Base-by-base conservation (phyloP, 2,797 vertebrate genomes). In the Psittacula derbiana region DNA sequence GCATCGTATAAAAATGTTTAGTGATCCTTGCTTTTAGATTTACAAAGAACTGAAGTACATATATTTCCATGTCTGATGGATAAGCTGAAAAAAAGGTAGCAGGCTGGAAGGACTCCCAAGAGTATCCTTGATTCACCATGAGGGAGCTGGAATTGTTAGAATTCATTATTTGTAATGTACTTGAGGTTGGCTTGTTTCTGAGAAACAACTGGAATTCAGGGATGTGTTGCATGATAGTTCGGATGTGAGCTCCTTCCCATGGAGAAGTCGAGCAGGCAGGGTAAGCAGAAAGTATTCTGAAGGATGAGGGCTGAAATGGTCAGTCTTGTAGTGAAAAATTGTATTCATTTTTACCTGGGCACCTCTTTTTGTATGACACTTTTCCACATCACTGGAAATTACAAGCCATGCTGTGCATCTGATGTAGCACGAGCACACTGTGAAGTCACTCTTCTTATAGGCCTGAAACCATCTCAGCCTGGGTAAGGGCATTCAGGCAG, bases 401-500 rank as follows among this genome's bases (percentile, higher is more conserved):
- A 49, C 31, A 64, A 72, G 23, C n/a, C 3, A 0, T 47, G 31
- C 50, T 70, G 41, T 70, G 57, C 18, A 2, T 58, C 58, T 76
- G 33, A 27, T 5, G 1, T n/a, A 76, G 24, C 76, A 70, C 1
- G 1, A 83, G 43, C 28, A 24, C 10, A 5, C 0, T 2, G 24
- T 49, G 20, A 61, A 73, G 41, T 67, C 69, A 12, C 8, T 79
- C n/a, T 81, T 64, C 23, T 75, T 24, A 5, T 3, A 61, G n/a
- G 12, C 73, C 40, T 81, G 66, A 81, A 78, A 62, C 6, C 19
- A 7, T 46, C 41, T 80, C 47, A 72, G 41, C 70, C 30, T 17
- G 12, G 10, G 4, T 52, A 28, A 50, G 23, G 38, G 6, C 47
- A 31, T 84, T 70, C 31, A 66, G 55, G 10, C 19, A 80, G 38